phyloP scores from a whole-genome alignment of 2,113 vertebrate genomes.

The Bucco capensis region DNA sequence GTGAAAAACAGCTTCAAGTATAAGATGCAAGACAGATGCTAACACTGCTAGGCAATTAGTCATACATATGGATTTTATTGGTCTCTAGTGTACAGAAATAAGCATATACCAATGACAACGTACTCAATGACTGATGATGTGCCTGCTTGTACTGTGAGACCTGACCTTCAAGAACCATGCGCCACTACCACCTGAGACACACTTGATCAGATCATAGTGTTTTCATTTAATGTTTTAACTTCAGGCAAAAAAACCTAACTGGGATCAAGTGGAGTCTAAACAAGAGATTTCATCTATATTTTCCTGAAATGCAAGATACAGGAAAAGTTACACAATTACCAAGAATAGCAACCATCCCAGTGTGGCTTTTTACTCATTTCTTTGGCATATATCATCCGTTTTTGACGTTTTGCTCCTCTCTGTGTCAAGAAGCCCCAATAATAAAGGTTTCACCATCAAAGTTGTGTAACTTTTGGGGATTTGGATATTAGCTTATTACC shows the following conservation, averaged over 20 bases:
- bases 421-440: neutral
- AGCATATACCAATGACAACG: neutral
- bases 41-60: neutral
- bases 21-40: neutral
- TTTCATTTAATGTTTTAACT: neutral
- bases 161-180: neutral
- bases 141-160: neutral
- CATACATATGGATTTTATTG: fast-evolving
- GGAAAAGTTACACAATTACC: neutral
- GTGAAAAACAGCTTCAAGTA: neutral
- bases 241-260: neutral
- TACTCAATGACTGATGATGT: neutral
- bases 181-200: neutral
- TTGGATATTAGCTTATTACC: neutral
- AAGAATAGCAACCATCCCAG: neutral
- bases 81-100: neutral
- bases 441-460: neutral
- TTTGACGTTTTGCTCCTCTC: neutral
- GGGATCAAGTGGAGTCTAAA: neutral
- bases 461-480: neutral
- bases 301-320: neutral
- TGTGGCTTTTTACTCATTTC: neutral
- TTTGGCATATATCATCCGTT: neutral
- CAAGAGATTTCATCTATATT: neutral
- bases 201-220: neutral